A percentile compares a stretch with the other conserved stretches of the same genome.
Evolutionary conservation across 2,888 invertebrate species (phyloP).

Genomic region (Eupithecia dodoneata): DNA sequence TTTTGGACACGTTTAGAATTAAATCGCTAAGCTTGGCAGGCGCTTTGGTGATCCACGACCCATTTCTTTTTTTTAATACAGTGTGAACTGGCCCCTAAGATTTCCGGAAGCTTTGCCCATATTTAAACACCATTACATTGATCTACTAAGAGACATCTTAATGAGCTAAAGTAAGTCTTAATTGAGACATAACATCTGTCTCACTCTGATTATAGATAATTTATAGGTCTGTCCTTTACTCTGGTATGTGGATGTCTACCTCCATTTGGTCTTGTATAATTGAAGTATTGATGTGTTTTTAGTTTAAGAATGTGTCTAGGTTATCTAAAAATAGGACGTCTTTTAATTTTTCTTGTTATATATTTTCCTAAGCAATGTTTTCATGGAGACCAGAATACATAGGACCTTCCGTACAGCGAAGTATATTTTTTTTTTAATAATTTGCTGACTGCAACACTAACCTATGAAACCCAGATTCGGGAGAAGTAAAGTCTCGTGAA

Average conservation of each 20-base stretch:
- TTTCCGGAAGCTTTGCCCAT: neutral
- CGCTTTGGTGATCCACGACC: too few species aligned
- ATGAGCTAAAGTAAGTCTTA: slow-evolving; percentile 34
- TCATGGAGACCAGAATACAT: too few species aligned
- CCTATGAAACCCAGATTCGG: too few species aligned
- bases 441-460: too few species aligned
- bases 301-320: neutral
- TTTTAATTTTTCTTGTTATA: neutral
- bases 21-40: too few species aligned
- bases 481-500: too few species aligned
- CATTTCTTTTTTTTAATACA: neutral
- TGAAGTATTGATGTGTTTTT: slow-evolving; percentile 25
- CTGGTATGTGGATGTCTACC: slow-evolving; percentile 20
- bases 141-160: slow-evolving; percentile 36
- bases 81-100: neutral
- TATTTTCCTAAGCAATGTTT: too few species aligned
- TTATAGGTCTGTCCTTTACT: slow-evolving; percentile 8
- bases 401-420: too few species aligned
- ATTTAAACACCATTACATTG: slow-evolving; percentile 7
- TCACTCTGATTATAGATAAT: slow-evolving; percentile 21
- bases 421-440: too few species aligned
- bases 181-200: slow-evolving; percentile 40
- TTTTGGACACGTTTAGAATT: too few species aligned
- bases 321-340: neutral
- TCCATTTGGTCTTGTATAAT: slow-evolving; percentile 33